phyloP scores from a whole-genome alignment of 2,113 vertebrate species.

The Mesembrinibis cayennensis region DNA sequence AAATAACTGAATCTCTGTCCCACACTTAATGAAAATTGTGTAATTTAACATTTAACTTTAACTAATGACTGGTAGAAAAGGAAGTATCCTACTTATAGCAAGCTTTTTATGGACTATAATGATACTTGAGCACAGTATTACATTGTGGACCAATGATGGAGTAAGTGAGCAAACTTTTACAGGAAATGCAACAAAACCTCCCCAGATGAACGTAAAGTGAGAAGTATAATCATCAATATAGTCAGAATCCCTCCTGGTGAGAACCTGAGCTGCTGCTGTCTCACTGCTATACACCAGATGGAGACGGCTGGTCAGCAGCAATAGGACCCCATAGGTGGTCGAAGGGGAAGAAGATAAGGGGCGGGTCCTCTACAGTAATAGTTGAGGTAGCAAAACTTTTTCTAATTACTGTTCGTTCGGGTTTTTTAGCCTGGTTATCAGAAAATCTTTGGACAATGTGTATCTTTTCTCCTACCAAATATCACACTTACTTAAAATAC shows the following conservation, averaged over 20 bases:
- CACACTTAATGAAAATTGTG: background rate
- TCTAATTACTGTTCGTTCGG: background rate
- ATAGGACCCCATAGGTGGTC: background rate
- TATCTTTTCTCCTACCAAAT: background rate
- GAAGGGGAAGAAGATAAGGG: background rate
- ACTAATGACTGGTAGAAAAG: background rate
- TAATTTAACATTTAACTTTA: background rate
- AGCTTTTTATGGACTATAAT: background rate
- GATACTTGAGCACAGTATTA: background rate
- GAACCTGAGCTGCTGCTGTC: background rate
- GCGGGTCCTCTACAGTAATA: background rate
- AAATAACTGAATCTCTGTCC: background rate
- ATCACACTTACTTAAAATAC: background rate
- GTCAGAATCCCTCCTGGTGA: background rate
- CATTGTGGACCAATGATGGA: rapidly evolving
- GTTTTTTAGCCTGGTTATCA: background rate
- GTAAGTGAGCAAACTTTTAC: background rate
- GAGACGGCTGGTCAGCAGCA: background rate
- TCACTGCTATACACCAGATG: background rate
- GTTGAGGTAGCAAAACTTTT: background rate
- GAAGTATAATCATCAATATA: background rate
- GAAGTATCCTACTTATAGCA: background rate
- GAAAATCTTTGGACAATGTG: background rate
- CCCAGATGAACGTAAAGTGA: background rate
- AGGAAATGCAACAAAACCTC: background rate